These are phyloP conservation scores for Antennarius maculatus DNA, from an alignment of 2,797 vertebrate species.

Conservation along the genomic window DNA sequence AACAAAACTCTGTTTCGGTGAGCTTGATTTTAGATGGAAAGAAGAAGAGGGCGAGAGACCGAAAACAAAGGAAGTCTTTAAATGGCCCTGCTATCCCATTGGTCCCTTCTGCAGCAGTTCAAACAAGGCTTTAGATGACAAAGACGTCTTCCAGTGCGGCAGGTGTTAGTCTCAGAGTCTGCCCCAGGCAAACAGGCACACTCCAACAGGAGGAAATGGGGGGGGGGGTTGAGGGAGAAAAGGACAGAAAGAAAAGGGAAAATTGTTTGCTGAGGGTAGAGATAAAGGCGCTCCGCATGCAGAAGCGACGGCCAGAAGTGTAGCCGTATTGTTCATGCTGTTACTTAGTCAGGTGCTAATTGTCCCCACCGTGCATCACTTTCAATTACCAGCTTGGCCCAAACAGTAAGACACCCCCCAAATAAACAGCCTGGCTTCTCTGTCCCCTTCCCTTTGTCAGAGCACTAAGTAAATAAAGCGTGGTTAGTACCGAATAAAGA, in stretches of 20 bases:
- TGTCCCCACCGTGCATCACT: constrained; percentile 77
- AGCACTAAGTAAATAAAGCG: constrained; percentile 74
- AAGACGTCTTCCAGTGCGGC: constrained; percentile 91
- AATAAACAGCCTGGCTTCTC: constrained; percentile 70
- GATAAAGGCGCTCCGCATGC: constrained; percentile 83
- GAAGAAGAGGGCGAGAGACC: constrained; percentile 32
- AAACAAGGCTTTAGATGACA: constrained; percentile 89
- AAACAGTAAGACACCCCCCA: constrained; percentile 68
- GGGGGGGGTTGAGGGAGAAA: constrained; percentile 11
- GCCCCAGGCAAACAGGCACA: constrained; percentile 84
- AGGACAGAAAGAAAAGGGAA: constrained; percentile 62
- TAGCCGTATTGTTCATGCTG: constrained; percentile 83
- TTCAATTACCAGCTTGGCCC: constrained; percentile 78
- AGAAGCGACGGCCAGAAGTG: constrained; percentile 80
- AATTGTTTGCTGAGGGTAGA: constrained; percentile 74
- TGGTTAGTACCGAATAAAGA: constrained; percentile 74
- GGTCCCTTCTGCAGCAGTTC: constrained; percentile 84
- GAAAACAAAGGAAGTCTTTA: constrained; percentile 67
- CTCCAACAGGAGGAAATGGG: constrained; percentile 80
- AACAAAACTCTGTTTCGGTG: constrained; percentile 19
- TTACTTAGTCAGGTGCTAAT: constrained; percentile 84
- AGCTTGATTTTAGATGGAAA: constrained; percentile 44
- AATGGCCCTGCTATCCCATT: constrained; percentile 78
- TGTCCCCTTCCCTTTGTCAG: constrained; percentile 68
- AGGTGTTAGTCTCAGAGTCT: constrained; percentile 93